Percentiles rank a stretch among this genome's conserved stretches.
Evolutionary conservation across 2,113 vertebrate species (phyloP).

Genomic region (Pangasianodon gigas): DNA sequence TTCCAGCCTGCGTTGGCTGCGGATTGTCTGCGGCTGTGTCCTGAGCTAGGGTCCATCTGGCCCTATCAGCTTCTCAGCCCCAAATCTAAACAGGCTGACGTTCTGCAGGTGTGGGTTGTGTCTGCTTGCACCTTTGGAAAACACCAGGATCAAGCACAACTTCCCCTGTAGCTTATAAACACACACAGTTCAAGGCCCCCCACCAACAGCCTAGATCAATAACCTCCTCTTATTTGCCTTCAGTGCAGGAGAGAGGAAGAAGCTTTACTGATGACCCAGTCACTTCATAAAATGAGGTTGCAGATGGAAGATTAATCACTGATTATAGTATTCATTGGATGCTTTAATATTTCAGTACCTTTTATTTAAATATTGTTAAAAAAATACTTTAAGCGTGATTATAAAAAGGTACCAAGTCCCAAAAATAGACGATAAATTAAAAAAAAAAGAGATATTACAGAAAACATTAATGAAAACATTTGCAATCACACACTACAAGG

Average conservation of each 20-base stretch:
- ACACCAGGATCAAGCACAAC: slow-evolving; percentile 78
- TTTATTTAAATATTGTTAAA: neutral
- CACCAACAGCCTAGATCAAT: slow-evolving; percentile 76
- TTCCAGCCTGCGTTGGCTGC: slow-evolving; percentile 66
- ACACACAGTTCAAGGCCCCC: slow-evolving; percentile 76
- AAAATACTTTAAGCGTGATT: neutral
- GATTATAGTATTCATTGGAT: slow-evolving; percentile 61
- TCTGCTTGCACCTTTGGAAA: slow-evolving; percentile 77
- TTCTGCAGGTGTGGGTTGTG: slow-evolving; percentile 81
- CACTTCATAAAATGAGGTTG: slow-evolving; percentile 66
- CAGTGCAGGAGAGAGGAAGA: slow-evolving; percentile 47
- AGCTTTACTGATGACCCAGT: slow-evolving; percentile 64
- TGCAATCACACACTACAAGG: neutral
- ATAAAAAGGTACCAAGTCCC: neutral
- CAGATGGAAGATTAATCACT: slow-evolving; percentile 68
- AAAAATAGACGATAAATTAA: neutral
- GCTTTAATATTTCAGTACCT: slow-evolving; percentile 33
- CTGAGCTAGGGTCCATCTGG: slow-evolving; percentile 72
- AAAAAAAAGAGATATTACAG: neutral
- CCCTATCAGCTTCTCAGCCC: slow-evolving; percentile 66
- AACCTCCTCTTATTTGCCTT: slow-evolving; percentile 64
- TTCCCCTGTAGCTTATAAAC: slow-evolving; percentile 81
- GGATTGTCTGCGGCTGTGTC: slow-evolving; percentile 71
- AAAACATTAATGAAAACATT: neutral
- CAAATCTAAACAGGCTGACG: slow-evolving; percentile 82